A percentile compares a stretch with the other conserved stretches of the same genome.
phyloP scores from a whole-genome alignment of 2,797 vertebrate genomes.

The Sebastes goodei region DNA sequence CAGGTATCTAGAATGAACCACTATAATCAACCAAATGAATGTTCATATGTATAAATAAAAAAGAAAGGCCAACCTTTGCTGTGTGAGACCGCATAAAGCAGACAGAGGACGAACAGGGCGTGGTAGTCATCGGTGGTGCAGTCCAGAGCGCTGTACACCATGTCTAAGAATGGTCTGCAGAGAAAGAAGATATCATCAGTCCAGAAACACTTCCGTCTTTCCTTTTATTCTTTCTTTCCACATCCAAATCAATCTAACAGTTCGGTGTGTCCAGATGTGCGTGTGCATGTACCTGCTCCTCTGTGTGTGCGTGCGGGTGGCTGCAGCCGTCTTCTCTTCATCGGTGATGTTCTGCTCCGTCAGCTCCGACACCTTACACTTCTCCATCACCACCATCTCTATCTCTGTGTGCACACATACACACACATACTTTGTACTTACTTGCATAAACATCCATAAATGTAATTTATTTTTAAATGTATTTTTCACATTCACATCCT shows the following conservation, averaged over 20 bases:
- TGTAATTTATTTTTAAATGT: not conserved
- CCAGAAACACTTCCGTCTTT: fast-evolving
- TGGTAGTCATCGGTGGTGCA: slow-evolving; percentile 92
- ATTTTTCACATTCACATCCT: not conserved
- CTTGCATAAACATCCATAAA: not conserved
- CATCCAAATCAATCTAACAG: not conserved
- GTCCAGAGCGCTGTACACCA: slow-evolving; percentile 94
- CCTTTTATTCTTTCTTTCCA: not conserved
- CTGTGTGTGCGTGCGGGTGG: slow-evolving; percentile 73
- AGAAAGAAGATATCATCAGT: not conserved
- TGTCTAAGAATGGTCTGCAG: slow-evolving; percentile 93
- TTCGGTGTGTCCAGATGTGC: not conserved
- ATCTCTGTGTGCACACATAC: slow-evolving; percentile 84
- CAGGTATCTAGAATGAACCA: not conserved
- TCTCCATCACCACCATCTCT: slow-evolving; percentile 99
- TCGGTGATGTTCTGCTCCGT: slow-evolving; percentile 96
- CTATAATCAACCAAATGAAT: not conserved
- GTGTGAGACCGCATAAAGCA: slow-evolving; percentile 95
- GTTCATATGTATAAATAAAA: not conserved
- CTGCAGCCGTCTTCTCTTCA: slow-evolving; percentile 95
- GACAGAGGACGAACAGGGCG: slow-evolving; percentile 95
- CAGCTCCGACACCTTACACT: slow-evolving; percentile 87
- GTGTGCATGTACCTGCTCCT: slow-evolving; percentile 64
- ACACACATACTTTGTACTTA: slow-evolving; percentile 1
- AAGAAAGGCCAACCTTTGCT: slow-evolving; percentile 87